These are phyloP conservation scores for Eilema depressum DNA, from an alignment of 2,888 invertebrate genomes.

Conservation along the genomic window DNA sequence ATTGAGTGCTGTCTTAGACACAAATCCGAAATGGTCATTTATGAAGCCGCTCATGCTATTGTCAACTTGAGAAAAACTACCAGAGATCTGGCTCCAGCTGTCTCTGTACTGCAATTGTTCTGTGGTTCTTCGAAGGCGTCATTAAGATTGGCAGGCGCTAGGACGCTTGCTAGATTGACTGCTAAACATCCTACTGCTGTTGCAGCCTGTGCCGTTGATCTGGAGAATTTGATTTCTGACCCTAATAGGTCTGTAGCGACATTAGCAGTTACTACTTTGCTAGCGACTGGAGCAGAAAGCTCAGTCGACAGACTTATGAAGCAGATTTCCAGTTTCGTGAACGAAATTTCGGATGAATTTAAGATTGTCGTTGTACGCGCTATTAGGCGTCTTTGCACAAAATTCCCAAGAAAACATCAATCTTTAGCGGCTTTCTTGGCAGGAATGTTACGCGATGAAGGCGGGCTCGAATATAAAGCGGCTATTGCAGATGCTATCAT, in stretches of 20 bases:
- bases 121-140: slow-evolving; percentile 99
- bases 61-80: slow-evolving; percentile 95
- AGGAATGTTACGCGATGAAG: slow-evolving; percentile 98
- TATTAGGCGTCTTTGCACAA: slow-evolving; percentile 94
- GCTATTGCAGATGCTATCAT: slow-evolving; percentile 99
- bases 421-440: slow-evolving; percentile 98
- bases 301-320: slow-evolving; percentile 99
- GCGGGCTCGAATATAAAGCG: slow-evolving; percentile 99
- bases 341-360: slow-evolving; percentile 99
- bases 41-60: slow-evolving; percentile 99
- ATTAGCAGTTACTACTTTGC: slow-evolving; percentile 98
- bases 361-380: slow-evolving; percentile 99
- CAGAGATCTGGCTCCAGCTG: slow-evolving; percentile 96
- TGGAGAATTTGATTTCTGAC: slow-evolving; percentile 99
- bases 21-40: slow-evolving; percentile 99
- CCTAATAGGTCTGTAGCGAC: slow-evolving; percentile 99
- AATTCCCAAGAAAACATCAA: slow-evolving; percentile 98
- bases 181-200: slow-evolving; percentile 98
- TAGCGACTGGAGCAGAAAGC: slow-evolving; percentile 99
- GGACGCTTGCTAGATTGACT: slow-evolving; percentile 98
- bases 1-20: slow-evolving; percentile 98
- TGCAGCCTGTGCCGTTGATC: slow-evolving; percentile 98
- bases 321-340: slow-evolving; percentile 99
- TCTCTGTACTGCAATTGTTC: slow-evolving; percentile 98
- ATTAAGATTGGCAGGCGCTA: slow-evolving; percentile 98